Evolutionary conservation across 1,140 invertebrate species (phyloP).

Genomic region (Drosophila melanogaster): DNA sequence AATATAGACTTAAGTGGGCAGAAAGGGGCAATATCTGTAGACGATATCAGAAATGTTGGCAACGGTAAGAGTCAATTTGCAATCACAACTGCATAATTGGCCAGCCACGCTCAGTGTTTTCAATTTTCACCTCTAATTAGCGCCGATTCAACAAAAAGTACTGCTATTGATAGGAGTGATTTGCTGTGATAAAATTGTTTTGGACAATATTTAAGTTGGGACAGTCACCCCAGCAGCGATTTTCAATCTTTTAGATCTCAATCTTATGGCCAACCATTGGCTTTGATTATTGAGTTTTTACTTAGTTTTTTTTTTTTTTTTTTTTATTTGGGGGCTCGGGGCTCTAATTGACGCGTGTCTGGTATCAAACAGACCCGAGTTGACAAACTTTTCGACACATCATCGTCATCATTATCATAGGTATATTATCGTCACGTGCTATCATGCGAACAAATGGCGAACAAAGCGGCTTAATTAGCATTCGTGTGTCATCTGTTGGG

Average conservation of each 20-base stretch:
- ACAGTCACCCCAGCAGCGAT: constrained; percentile 27
- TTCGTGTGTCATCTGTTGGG: constrained; percentile 59
- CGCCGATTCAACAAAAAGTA: constrained; percentile 36
- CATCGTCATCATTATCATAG: constrained; percentile 30
- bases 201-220: constrained; percentile 64
- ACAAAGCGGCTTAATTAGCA: constrained; percentile 78
- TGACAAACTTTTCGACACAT: constrained; percentile 59
- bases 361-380: constrained; percentile 36
- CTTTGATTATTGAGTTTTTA: background rate
- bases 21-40: constrained; percentile 3
- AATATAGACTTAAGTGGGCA: constrained; percentile 47
- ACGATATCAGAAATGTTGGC: constrained; percentile 20
- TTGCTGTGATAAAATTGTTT: constrained; percentile 56
- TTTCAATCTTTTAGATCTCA: background rate
- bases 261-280: constrained; percentile 4
- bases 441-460: constrained; percentile 64
- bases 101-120: constrained; percentile 73
- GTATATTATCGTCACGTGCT: constrained; percentile 39
- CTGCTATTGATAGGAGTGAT: constrained; percentile 57
- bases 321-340: constrained; percentile 18
- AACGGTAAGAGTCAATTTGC: constrained; percentile 49
- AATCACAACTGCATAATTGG: constrained; percentile 73
- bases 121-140: constrained; percentile 78
- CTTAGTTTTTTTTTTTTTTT: background rate
- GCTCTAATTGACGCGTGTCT: constrained; percentile 73